Conservation (phyloP, 1,140 invertebrate species). For the Rhyzopertha dominica region DNA sequence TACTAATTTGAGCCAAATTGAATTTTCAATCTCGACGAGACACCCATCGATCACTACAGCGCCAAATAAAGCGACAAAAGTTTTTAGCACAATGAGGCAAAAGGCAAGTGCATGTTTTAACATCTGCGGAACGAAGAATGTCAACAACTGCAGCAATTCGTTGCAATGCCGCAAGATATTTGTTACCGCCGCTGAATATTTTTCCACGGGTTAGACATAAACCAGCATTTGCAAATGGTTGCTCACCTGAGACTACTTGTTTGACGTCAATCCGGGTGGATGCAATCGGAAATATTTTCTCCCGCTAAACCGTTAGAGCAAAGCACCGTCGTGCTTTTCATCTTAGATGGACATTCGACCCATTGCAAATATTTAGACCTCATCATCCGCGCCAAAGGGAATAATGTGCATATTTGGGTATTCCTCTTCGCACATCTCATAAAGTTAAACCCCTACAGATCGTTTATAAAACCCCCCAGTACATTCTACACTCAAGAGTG, state of each 20-base stretch:
- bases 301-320: no score
- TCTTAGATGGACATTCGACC: constrained; percentile 10
- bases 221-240: constrained; percentile 35
- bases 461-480: no score
- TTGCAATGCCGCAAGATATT: constrained; percentile 36
- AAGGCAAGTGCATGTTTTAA: constrained; percentile 44
- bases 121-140: constrained; percentile 17
- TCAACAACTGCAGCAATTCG: constrained; percentile 19
- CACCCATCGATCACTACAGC: constrained; percentile 46
- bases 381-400: constrained; percentile 8
- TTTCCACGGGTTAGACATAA: constrained; percentile 28
- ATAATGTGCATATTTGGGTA: no score
- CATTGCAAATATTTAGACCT: constrained; percentile 17
- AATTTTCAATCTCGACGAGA: constrained; percentile 47
- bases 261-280: constrained; percentile 41
- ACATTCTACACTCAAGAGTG: no score
- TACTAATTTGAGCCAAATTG: constrained; percentile 7
- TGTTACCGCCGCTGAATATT: constrained; percentile 45
- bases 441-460: no score
- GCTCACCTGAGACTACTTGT: constrained; percentile 34
- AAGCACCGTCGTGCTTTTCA: constrained; percentile 30
- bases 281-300: constrained; percentile 39
- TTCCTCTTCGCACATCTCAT: no score
- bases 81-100: constrained; percentile 42
- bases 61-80: constrained; percentile 41